phyloP scores from a whole-genome alignment of 2,113 vertebrate genomes.

The Orthochromis malagaraziensis region DNA sequence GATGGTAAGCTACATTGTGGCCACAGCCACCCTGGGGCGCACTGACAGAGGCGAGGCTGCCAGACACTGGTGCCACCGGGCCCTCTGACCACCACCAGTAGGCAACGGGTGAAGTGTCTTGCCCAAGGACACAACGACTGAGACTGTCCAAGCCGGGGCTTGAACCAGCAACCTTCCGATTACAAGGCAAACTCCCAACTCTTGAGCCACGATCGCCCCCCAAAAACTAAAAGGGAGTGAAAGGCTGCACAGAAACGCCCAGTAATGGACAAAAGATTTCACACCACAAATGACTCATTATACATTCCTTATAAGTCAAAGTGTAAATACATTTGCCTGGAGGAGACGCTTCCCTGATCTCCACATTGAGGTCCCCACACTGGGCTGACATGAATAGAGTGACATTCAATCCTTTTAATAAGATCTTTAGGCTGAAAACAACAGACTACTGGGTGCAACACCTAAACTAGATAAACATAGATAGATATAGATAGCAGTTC shows the following conservation, averaged over 20 bases:
- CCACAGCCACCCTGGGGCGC: neutral
- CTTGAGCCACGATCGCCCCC: rapidly evolving
- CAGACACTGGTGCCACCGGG: rapidly evolving
- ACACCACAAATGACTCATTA: neutral
- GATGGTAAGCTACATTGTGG: rapidly evolving
- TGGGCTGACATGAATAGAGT: neutral
- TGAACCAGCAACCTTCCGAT: rapidly evolving
- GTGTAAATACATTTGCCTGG: neutral
- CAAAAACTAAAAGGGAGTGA: neutral
- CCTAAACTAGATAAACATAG: neutral
- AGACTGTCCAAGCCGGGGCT: neutral
- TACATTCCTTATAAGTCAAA: neutral
- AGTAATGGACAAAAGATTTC: neutral
- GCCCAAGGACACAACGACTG: rapidly evolving
- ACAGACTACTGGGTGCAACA: neutral
- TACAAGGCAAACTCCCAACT: rapidly evolving
- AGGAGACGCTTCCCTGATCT: neutral
- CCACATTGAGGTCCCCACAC: neutral
- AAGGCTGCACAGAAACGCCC: neutral
- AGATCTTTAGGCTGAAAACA: neutral
- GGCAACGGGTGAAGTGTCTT: neutral
- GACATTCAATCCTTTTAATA: neutral
- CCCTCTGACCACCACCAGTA: neutral
- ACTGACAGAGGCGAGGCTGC: rapidly evolving
- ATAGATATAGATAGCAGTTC: neutral